A percentile compares a stretch with the other conserved stretches of the same genome.
Conservation (phyloP, 2,113 vertebrate species). For the Hippocampus guttulatus region DNA sequence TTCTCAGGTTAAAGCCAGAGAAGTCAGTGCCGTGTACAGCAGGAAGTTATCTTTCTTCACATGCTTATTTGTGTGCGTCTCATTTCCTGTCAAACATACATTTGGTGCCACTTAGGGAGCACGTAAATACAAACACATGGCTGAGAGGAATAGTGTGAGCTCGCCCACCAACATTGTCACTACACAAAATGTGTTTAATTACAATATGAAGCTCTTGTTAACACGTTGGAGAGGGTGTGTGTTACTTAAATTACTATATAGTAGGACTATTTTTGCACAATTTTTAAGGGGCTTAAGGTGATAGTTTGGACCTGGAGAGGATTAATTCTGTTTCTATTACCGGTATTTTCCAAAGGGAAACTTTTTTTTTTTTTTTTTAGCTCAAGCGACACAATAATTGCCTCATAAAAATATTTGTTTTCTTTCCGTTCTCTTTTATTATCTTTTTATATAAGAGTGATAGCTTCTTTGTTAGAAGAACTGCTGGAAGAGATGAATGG, state of each 20-base stretch:
- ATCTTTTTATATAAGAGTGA: too few relatives aligned
- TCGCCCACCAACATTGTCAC: slow-evolving; percentile 24
- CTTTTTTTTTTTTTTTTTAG: too few relatives aligned
- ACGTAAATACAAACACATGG: slow-evolving; percentile 26
- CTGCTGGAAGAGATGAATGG: too few relatives aligned
- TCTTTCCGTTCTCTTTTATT: too few relatives aligned
- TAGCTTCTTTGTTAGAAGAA: too few relatives aligned
- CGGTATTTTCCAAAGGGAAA: too few relatives aligned
- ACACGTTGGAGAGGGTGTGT: neutral
- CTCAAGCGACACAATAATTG: too few relatives aligned
- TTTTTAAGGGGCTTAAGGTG: too few relatives aligned
- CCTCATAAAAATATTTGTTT: too few relatives aligned
- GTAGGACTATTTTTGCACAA: too few relatives aligned
- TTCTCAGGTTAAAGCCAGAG: slow-evolving; percentile 29
- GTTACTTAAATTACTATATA: neutral
- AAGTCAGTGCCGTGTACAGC: slow-evolving; percentile 16
- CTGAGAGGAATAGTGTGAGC: slow-evolving; percentile 8
- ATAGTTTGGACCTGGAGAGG: too few relatives aligned
- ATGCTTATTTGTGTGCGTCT: slow-evolving; percentile 56
- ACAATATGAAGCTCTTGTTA: slow-evolving; percentile 3
- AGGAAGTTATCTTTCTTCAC: slow-evolving; percentile 50
- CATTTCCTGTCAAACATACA: slow-evolving; percentile 53
- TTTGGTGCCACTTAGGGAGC: slow-evolving; percentile 22
- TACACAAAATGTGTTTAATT: slow-evolving; percentile 24
- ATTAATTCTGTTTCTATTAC: too few relatives aligned